A percentile compares a stretch with the other conserved stretches of the same genome.
These are phyloP conservation scores for Macroramphosus scolopax DNA, from an alignment of 2,797 vertebrate species.

Conservation along the genomic window DNA sequence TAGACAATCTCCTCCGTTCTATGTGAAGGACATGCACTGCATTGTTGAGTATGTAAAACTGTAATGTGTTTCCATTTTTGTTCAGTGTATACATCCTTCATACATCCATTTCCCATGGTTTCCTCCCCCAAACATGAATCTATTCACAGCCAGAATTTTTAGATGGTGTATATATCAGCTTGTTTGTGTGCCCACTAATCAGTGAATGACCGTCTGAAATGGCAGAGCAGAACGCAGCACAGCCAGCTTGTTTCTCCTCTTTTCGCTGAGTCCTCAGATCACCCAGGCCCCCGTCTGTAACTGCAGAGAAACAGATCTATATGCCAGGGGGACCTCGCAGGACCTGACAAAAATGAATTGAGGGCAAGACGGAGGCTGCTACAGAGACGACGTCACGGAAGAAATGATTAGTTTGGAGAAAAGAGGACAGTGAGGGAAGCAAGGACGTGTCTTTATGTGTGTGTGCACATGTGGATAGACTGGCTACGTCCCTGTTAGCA, in stretches of 20 bases:
- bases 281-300: conserved; percentile 46
- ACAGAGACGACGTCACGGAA: conserved; percentile 27
- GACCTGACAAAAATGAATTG: conserved; percentile 47
- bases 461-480: conserved; percentile 26
- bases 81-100: no score
- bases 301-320: conserved; percentile 65
- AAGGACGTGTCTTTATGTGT: conserved; percentile 28
- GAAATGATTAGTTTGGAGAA: conserved; percentile 54
- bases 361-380: conserved; percentile 21
- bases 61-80: no score
- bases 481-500: conserved; percentile 38
- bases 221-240: conserved; percentile 24
- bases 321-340: conserved; percentile 33
- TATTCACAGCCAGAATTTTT: no score
- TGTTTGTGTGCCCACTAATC: conserved; percentile 5
- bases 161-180: no score
- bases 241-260: conserved; percentile 37
- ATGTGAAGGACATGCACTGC: no score
- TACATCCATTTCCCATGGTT: no score
- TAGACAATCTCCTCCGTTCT: no score
- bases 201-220: conserved; percentile 11
- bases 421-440: conserved; percentile 52
- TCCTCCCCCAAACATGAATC: no score
- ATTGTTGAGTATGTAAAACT: no score
- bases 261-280: conserved; percentile 73